Evolutionary conservation across 2,797 vertebrate species (phyloP), one percentile per base, ranked within the genome.

Genomic region (Cuniculus paca): DNA sequence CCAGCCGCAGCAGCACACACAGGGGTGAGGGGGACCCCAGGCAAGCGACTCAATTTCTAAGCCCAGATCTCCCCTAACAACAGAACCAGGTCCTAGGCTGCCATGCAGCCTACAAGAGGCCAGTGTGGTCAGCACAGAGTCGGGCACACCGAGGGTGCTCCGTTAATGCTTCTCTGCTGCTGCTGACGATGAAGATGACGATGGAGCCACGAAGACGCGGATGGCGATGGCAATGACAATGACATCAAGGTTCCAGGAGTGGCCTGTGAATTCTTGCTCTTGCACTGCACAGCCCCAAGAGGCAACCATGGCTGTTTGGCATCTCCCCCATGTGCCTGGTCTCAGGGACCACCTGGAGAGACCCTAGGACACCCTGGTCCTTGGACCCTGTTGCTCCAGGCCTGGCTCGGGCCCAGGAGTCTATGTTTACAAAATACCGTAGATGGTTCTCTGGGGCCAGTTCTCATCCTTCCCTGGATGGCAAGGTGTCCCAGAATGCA

Each of bases 291-390:
- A 65, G 60, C 26, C 26, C n/a, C 20, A 14, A 2, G 36, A 65
- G 19, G 63, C 0, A 0, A 9, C 54, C 9, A 0, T 20, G 26
- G 9, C 20, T 4, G 6, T 1, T 6, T 10, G 2, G 24, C 5
- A 1, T 16, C 39, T 45, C 63, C 36, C 13, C 20, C 10, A 2
- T 5, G 13, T 31, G 20, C 60, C 17, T 12, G 81, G 24, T 34
- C 17, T 0, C 4, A 26, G 58, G 63, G 9, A 2, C 10, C 56
- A 12, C 75, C 68, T 19, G 36, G 52, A 10, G 36, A 61, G 52
- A 26, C 22, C 4, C 17, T 6, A 0, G 4, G 52, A 16, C 34
- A 36, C 31, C 0, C 81, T 12, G 16, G 16, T 17, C 24, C 48
- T 80, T 6, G 42, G 24, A 22, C 31, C 5, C 26, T 22, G 1